Evolutionary conservation across 2,888 invertebrate species (phyloP).

Genomic region (Hypomecis atomaria): DNA sequence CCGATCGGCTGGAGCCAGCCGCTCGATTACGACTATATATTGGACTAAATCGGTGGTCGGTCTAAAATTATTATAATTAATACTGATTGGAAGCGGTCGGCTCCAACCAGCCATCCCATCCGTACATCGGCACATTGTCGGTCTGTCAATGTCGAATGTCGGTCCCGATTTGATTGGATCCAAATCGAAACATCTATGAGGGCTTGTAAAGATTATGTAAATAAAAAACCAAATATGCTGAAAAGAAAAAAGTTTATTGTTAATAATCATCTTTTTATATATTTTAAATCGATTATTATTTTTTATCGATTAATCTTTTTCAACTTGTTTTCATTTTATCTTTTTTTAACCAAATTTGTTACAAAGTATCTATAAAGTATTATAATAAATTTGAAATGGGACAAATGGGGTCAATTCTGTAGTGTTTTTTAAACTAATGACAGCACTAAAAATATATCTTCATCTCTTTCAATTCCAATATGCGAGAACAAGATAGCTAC

Average conservation of each 20-base stretch:
- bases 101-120: too few species aligned
- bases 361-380: constrained; percentile 19
- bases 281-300: constrained; percentile 1
- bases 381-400: constrained; percentile 7
- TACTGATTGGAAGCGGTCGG: too few species aligned
- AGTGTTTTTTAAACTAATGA: background rate
- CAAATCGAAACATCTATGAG: too few species aligned
- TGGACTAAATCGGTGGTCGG: too few species aligned
- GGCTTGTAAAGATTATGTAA: constrained; percentile 17
- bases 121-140: too few species aligned
- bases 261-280: constrained; percentile 48
- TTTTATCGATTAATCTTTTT: constrained; percentile 54
- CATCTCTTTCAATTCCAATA: background rate
- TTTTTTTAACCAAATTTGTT: constrained; percentile 41
- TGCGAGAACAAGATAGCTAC: background rate
- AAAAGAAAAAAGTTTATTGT: constrained; percentile 69
- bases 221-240: constrained; percentile 66
- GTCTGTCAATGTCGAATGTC: too few species aligned
- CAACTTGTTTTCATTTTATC: constrained; percentile 46
- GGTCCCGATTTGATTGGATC: too few species aligned
- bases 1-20: too few species aligned
- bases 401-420: background rate
- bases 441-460: background rate
- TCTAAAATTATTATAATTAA: too few species aligned
- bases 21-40: too few species aligned